Evolutionary conservation across 2,113 vertebrate genomes (phyloP).

Genomic region (Ondatra zibethicus): DNA sequence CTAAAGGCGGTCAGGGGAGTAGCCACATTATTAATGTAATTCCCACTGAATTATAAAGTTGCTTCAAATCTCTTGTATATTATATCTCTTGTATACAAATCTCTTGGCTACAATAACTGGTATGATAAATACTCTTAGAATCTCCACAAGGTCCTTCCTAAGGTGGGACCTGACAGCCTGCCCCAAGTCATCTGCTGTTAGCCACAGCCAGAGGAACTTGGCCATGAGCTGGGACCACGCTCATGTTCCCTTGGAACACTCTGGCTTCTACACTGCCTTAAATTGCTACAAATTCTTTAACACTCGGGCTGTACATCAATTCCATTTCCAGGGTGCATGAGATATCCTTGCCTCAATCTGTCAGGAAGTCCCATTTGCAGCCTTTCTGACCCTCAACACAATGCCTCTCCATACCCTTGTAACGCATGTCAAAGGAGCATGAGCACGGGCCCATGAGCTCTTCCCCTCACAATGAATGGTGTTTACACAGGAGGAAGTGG

Average conservation of each 20-base stretch:
- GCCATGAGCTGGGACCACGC: neutral
- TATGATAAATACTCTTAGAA: neutral
- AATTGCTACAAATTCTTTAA: neutral
- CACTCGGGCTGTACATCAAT: neutral
- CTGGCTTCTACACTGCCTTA: neutral
- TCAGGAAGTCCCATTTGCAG: neutral
- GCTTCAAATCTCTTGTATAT: neutral
- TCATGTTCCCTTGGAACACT: neutral
- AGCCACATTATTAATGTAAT: neutral
- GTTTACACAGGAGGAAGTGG: neutral
- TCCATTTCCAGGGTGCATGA: neutral
- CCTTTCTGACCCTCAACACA: neutral
- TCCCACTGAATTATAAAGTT: neutral
- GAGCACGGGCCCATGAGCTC: neutral
- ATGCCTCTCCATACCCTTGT: neutral
- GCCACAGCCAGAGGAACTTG: neutral
- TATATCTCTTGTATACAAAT: too few relatives aligned
- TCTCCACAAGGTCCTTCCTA: neutral
- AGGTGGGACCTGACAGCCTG: neutral
- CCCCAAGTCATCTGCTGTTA: neutral
- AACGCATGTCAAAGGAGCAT: neutral
- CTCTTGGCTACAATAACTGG: too few relatives aligned
- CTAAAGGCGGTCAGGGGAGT: neutral
- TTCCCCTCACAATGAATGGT: fast-evolving
- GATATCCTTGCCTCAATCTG: neutral